Percentiles rank a stretch among this genome's conserved stretches.
phyloP scores from a whole-genome alignment of 2,888 invertebrate genomes.

The Acleris holmiana region DNA sequence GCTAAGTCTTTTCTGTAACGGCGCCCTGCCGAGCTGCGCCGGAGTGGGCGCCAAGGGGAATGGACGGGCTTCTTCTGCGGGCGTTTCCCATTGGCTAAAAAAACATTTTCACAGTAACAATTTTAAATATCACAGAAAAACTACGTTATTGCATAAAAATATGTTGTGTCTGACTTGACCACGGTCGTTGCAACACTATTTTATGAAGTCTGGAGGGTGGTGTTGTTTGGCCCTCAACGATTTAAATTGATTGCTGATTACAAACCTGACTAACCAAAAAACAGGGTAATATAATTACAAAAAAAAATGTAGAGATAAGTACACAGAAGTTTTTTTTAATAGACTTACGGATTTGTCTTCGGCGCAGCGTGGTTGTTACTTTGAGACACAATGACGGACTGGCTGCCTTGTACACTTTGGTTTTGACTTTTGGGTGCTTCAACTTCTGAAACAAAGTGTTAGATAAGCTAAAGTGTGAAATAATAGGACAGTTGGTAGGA shows the following conservation, averaged over 20 bases:
- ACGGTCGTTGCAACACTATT: no score
- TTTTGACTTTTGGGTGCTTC: conserved; percentile 49
- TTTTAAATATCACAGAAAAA: no score
- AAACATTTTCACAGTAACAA: not conserved
- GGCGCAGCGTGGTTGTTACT: conserved; percentile 63
- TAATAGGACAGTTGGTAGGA: no score
- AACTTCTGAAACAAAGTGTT: conserved; percentile 52
- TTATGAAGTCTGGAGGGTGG: no score
- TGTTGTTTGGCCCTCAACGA: no score
- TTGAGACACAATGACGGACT: conserved; percentile 80
- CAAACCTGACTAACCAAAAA: no score
- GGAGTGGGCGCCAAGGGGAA: conserved; percentile 95
- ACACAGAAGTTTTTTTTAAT: not conserved
- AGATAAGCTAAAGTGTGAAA: not conserved
- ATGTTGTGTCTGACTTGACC: no score
- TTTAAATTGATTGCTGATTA: no score
- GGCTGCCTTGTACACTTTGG: conserved; percentile 54
- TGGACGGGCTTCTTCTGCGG: conserved; percentile 70
- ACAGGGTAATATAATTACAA: no score
- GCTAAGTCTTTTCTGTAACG: conserved; percentile 93
- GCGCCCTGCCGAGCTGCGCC: conserved; percentile 95
- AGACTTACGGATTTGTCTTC: conserved; percentile 66
- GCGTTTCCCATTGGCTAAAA: conserved; percentile 69
- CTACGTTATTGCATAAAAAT: no score
- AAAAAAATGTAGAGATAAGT: no score